Conservation (phyloP, 2,797 vertebrate genomes). For the Galago senegalensis region DNA sequence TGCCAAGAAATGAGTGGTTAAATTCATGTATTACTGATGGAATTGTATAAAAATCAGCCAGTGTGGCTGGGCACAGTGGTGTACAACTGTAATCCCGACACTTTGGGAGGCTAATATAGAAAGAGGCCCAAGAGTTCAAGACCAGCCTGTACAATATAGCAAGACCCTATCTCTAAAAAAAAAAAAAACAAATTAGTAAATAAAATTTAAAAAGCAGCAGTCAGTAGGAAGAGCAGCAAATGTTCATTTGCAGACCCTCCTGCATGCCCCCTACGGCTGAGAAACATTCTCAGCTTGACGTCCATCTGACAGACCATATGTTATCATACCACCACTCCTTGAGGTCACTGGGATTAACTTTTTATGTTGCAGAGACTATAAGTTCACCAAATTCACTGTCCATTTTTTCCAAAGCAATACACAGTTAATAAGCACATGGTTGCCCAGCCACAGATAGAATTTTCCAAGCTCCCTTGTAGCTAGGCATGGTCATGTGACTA, state of each 20-base stretch:
- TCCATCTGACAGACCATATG: background rate
- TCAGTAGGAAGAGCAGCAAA: background rate
- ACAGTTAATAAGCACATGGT: background rate
- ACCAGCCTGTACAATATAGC: background rate
- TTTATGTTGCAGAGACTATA: background rate
- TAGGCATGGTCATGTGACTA: background rate
- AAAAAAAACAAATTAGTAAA: background rate
- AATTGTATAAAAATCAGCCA: background rate
- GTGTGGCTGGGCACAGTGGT: background rate
- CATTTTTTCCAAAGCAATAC: background rate
- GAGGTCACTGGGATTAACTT: background rate
- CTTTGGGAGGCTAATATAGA: background rate
- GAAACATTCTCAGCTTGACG: background rate
- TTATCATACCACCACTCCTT: background rate
- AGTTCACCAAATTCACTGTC: constrained; percentile 39
- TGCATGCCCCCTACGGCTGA: rapidly evolving
- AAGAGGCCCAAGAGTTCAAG: background rate
- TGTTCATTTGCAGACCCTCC: background rate
- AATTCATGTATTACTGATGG: background rate
- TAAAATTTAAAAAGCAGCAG: background rate
- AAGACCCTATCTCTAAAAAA: background rate
- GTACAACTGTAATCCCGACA: background rate
- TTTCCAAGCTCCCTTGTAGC: background rate
- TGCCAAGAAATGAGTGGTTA: background rate
- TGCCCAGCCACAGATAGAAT: background rate